Base-by-base conservation (phyloP, 2,797 vertebrate genomes). In the Helarctos malayanus region DNA sequence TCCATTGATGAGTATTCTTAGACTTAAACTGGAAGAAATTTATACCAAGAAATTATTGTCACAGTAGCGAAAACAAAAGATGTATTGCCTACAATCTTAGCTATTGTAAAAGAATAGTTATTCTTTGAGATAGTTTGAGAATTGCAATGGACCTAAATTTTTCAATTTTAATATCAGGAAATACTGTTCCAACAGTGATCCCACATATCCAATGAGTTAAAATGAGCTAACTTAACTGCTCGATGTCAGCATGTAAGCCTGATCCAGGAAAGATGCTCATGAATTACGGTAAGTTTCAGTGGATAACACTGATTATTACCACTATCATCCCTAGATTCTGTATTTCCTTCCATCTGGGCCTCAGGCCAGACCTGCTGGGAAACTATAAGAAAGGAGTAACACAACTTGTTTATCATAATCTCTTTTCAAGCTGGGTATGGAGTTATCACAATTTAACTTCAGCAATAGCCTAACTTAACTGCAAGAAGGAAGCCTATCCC, bases 241-340 rank as follows among this genome's bases (percentile, higher is more conserved):
- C 0, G 99, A 98, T 27, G 99, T 99, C 98, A 99, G 99, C 95
- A 99, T 9, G 99, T 99, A 89, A 99, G 99, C 96, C 97, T 99
- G 98, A 99, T 99, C 56, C 99, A 97, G 96, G 99, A 99, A 82
- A 99, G 47, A 7, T 99, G 99, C 99, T 99, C 98, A 98, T 99
- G 98, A 99, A 98, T 94, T 99, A 99, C 3, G 99, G 99, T 99
- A 97, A 99, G 97, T 83, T 92, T 88, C 65, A 91, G 5, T 87
- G 54, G 23, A 49, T 87, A 52, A 76, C 47, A 87, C 57, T 41
- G 21, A 21, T 52, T 90, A 87, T 91, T 84, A 27, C 49, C 88
- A 80, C 49, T 82, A 54, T 94, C 91, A 82, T 61, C 56, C 35
- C 54, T 91, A 54, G 57, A 78, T 88, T 95, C 49, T 41, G 0